Evolutionary conservation across 2,888 invertebrate genomes (phyloP).

Genomic region (Conistra vaccinii): DNA sequence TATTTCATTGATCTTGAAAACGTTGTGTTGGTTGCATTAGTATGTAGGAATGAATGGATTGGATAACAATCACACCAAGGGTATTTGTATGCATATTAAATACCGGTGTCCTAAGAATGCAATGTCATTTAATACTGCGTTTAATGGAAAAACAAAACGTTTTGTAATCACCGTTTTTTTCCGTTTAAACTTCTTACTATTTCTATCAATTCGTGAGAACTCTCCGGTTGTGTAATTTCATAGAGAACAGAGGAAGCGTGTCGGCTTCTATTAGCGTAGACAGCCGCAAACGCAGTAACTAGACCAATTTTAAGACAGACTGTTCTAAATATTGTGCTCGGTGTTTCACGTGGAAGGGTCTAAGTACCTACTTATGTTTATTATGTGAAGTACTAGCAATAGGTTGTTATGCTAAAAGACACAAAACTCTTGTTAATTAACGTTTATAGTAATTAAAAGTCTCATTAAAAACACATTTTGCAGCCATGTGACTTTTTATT

Average conservation of each 20-base stretch:
- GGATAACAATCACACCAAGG: conserved; percentile 57
- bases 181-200: conserved; percentile 18
- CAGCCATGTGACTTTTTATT: conserved; percentile 23
- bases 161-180: conserved; percentile 39
- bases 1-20: conserved; percentile 49
- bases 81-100: conserved; percentile 58
- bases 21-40: conserved; percentile 48
- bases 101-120: conserved; percentile 40
- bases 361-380: conserved; percentile 10
- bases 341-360: conserved; percentile 1
- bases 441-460: background rate
- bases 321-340: conserved; percentile 31
- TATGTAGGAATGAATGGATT: conserved; percentile 55
- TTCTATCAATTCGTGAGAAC: conserved; percentile 49
- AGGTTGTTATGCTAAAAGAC: background rate
- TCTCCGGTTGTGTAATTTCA: conserved; percentile 70
- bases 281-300: conserved; percentile 49
- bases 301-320: conserved; percentile 50
- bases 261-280: conserved; percentile 64
- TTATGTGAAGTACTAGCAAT: background rate
- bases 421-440: conserved; percentile 17
- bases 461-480: conserved; percentile 4
- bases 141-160: conserved; percentile 20
- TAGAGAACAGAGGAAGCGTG: conserved; percentile 70
- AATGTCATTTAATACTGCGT: conserved; percentile 34